Percentiles rank a stretch among this genome's conserved stretches.
These are phyloP conservation scores for Cetoscarus ocellatus DNA, from an alignment of 2,797 vertebrate genomes.

Conservation along the genomic window DNA sequence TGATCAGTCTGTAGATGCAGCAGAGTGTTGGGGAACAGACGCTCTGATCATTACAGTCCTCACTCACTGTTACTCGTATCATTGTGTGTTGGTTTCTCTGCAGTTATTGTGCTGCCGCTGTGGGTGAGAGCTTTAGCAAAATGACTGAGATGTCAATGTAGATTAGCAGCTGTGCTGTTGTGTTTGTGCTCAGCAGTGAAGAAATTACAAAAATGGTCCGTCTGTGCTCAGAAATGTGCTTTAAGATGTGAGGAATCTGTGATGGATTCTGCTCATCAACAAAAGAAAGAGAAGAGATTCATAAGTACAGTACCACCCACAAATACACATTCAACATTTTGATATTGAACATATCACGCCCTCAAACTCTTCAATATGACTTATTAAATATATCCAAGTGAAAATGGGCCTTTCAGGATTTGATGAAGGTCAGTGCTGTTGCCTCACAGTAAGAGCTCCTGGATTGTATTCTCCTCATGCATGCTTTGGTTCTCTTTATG, in stretches of 20 bases:
- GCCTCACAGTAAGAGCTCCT: too few relatives aligned
- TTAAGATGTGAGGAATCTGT: slow-evolving; percentile 51
- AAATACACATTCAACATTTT: not conserved
- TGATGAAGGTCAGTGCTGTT: too few relatives aligned
- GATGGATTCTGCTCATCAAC: slow-evolving; percentile 31
- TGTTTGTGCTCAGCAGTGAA: slow-evolving; percentile 33
- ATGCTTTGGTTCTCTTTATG: too few relatives aligned
- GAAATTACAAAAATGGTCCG: slow-evolving; percentile 37
- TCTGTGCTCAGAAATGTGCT: slow-evolving; percentile 31
- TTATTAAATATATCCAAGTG: too few relatives aligned
- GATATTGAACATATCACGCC: too few relatives aligned
- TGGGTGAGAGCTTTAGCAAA: slow-evolving; percentile 47
- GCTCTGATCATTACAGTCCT: slow-evolving; percentile 48
- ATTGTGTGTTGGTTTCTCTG: slow-evolving; percentile 48
- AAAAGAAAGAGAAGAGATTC: slow-evolving; percentile 17
- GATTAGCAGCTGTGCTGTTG: slow-evolving; percentile 37
- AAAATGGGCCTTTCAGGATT: too few relatives aligned
- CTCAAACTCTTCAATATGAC: too few relatives aligned
- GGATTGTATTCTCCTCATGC: too few relatives aligned
- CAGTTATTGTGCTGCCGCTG: slow-evolving; percentile 50
- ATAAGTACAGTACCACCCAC: slow-evolving; percentile 2
- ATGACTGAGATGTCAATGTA: slow-evolving; percentile 50
- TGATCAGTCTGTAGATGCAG: slow-evolving; percentile 36
- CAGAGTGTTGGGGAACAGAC: slow-evolving; percentile 23
- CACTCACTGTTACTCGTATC: slow-evolving; percentile 46